phyloP scores from a whole-genome alignment of 2,888 invertebrate genomes.

The Cephus pulcher region DNA sequence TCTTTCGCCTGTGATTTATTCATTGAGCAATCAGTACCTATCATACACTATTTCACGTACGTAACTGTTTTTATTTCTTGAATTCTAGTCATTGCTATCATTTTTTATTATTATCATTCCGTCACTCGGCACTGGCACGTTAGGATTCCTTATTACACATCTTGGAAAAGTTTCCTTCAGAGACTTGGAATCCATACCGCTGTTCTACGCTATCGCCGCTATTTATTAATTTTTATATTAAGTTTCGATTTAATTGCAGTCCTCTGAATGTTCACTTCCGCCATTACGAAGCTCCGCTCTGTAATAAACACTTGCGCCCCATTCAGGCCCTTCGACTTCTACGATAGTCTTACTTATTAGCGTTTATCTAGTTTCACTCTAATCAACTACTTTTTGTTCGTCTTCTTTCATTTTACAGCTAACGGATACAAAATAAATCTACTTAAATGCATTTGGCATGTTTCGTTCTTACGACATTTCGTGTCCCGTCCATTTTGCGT shows the following conservation, averaged over 20 bases:
- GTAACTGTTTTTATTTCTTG: not conserved
- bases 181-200: not conserved
- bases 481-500: too few relatives aligned
- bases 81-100: not conserved
- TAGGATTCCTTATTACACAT: not conserved
- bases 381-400: not conserved
- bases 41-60: not conserved
- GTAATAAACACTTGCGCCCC: not conserved
- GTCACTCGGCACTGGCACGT: not conserved
- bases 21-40: conserved; percentile 20
- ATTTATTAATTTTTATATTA: not conserved
- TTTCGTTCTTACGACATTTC: conserved; percentile 33
- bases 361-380: not conserved
- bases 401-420: not conserved
- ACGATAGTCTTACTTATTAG: not conserved
- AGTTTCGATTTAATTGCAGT: not conserved
- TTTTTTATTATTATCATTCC: not conserved
- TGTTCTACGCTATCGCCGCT: not conserved
- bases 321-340: not conserved
- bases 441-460: conserved; percentile 61
- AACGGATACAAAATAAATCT: conserved; percentile 47
- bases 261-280: not conserved
- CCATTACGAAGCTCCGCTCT: not conserved
- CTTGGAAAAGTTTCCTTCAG: not conserved
- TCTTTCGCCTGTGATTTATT: conserved; percentile 9